Evolutionary conservation across 1,140 invertebrate genomes (phyloP), one percentile per base, ranked within the genome.

Genomic region (Dreissena rostriformis): DNA sequence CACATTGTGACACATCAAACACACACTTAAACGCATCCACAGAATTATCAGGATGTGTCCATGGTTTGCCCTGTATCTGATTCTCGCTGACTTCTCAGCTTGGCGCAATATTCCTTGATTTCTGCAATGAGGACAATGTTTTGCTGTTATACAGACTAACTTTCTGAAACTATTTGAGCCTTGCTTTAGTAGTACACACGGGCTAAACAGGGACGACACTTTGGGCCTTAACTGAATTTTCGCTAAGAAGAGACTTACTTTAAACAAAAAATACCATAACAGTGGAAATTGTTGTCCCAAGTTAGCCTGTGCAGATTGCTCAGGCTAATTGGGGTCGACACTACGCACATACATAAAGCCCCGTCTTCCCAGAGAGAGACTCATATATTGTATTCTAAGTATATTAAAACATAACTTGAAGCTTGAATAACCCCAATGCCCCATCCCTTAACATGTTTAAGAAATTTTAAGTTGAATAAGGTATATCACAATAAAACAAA

Each of bases 51-150:
- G 0, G 67, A 68, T 24, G 19, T 24, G 29, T 81, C 80, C 84
- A 74, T 85, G 12, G 51, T 26, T 72, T 89, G 86, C 17, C 88
- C 88, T 12, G 88, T 87, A 14, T 89, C 88, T 5, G 26, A 57
- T 49, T 86, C 85, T 71, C 51, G 85, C 52, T 55, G 72, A 49
- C 75, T 71, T 22, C 55, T 24, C 49, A 26, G 29, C 53, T 79
- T 76, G 15, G n/a, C 29, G 74, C 88, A 89, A 65, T 87, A 70
- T 12, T 83, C 80, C 51, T 71, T 74, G 55, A 89, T 89, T 74
- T 87, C 87, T 88, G 84, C 29, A 39, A 39, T 39, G 39, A 39
- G 39, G 8, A 39, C 39, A 39, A 39, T 39, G 39, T 39, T 39
- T 39, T 39, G 39, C 39, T 39, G 39, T 39, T 5, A 39, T 8